Evolutionary conservation across 2,888 invertebrate species (phyloP).

Genomic region (Andricus curvator): DNA sequence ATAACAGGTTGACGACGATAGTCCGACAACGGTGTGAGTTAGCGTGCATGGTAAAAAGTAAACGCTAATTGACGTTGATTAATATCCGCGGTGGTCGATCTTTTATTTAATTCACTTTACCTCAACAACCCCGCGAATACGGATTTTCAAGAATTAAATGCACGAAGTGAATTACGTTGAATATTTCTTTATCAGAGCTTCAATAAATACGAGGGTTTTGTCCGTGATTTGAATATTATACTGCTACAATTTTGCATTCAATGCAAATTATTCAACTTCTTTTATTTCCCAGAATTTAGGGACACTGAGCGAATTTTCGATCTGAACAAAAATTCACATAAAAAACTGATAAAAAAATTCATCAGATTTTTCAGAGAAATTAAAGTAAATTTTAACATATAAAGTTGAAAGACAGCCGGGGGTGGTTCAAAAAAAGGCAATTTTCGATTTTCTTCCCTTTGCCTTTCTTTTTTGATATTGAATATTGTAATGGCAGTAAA

Average conservation of each 20-base stretch:
- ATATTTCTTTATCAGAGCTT: conserved; percentile 31
- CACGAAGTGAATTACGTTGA: conserved; percentile 28
- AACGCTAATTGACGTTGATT: conserved; percentile 58
- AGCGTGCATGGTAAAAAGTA: conserved; percentile 30
- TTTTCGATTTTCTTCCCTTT: too few relatives aligned
- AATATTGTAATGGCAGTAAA: too few relatives aligned
- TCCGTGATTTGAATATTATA: conserved; percentile 14
- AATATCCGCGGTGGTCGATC: conserved; percentile 53
- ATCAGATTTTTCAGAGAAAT: neutral
- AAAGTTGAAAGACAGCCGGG: neutral
- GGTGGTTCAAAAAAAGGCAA: too few relatives aligned
- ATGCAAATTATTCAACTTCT: conserved; percentile 1
- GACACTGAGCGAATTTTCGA: neutral
- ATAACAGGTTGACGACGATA: conserved; percentile 28
- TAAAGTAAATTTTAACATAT: neutral
- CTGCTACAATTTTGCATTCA: neutral
- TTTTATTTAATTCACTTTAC: conserved; percentile 64
- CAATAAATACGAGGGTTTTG: neutral
- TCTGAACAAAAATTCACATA: neutral
- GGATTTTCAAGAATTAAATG: conserved; percentile 34
- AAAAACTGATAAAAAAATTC: neutral
- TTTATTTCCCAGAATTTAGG: neutral
- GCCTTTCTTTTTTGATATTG: too few relatives aligned
- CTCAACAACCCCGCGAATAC: conserved; percentile 29
- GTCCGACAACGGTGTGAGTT: conserved; percentile 6